A percentile compares a stretch with the other conserved stretches of the same genome.
phyloP scores from a whole-genome alignment of 2,113 vertebrate species.

The Pedionomus torquatus region DNA sequence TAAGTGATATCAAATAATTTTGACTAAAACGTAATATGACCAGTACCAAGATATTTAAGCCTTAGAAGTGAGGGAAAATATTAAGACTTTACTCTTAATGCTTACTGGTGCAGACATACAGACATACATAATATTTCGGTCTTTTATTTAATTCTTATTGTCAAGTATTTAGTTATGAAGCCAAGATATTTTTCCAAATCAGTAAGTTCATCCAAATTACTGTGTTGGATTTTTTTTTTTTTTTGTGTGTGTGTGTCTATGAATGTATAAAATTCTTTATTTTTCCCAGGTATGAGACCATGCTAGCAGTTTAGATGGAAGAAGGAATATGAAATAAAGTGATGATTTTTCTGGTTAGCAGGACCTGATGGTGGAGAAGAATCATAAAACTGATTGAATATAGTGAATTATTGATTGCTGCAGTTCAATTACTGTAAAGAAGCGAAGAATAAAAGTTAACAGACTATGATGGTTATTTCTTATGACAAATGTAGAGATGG shows the following conservation, averaged over 20 bases:
- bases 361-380: neutral
- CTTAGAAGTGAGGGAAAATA: neutral
- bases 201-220: neutral
- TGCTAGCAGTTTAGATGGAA: neutral
- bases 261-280: neutral
- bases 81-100: neutral
- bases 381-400: constrained; percentile 18
- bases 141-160: neutral
- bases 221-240: neutral
- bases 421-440: neutral
- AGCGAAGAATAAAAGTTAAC: constrained; percentile 22
- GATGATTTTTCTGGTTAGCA: neutral
- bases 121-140: neutral
- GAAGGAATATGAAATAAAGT: neutral
- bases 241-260: neutral
- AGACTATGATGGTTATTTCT: neutral
- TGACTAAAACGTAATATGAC: neutral
- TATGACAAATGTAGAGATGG: neutral
- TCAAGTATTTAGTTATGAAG: neutral
- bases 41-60: neutral
- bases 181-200: neutral
- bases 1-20: neutral
- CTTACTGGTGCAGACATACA: neutral
- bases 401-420: neutral
- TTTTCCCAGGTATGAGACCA: neutral